Evolutionary conservation across 2,888 invertebrate species (phyloP).

Genomic region (Hypomecis punctinalis): DNA sequence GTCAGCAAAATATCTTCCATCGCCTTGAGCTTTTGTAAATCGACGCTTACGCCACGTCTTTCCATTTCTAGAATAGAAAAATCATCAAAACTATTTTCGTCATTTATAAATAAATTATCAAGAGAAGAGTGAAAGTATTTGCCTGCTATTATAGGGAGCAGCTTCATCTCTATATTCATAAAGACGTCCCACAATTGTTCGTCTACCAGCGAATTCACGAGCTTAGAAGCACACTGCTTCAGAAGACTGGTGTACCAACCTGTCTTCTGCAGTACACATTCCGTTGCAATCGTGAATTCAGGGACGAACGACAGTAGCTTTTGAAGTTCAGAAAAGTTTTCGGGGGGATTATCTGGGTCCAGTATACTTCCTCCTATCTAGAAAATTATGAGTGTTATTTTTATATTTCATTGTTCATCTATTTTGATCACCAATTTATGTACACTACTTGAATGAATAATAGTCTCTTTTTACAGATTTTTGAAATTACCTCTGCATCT

Average conservation of each 20-base stretch:
- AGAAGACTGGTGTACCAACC: conserved; percentile 65
- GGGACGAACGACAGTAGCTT: conserved; percentile 56
- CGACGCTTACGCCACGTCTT: conserved; percentile 64
- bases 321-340: conserved; percentile 66
- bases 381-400: conserved; percentile 12
- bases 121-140: conserved; percentile 1
- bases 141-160: conserved; percentile 77
- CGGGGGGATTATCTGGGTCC: conserved; percentile 72
- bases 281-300: conserved; percentile 62
- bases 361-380: conserved; percentile 75
- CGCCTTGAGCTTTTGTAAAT: conserved; percentile 60
- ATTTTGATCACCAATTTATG: background rate
- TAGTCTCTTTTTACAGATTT: background rate
- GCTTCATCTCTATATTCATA: conserved; percentile 72
- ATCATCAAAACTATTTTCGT: background rate
- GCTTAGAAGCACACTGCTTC: conserved; percentile 51
- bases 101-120: conserved; percentile 36
- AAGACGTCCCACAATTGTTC: conserved; percentile 72
- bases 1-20: conserved; percentile 64
- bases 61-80: conserved; percentile 66
- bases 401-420: background rate
- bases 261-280: conserved; percentile 61
- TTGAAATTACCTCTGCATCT: conserved; percentile 62
- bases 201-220: conserved; percentile 53
- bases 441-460: background rate